Evolutionary conservation across 2,113 vertebrate genomes (phyloP), one percentile per base, ranked within the genome.

Genomic region (Rostratula benghalensis): DNA sequence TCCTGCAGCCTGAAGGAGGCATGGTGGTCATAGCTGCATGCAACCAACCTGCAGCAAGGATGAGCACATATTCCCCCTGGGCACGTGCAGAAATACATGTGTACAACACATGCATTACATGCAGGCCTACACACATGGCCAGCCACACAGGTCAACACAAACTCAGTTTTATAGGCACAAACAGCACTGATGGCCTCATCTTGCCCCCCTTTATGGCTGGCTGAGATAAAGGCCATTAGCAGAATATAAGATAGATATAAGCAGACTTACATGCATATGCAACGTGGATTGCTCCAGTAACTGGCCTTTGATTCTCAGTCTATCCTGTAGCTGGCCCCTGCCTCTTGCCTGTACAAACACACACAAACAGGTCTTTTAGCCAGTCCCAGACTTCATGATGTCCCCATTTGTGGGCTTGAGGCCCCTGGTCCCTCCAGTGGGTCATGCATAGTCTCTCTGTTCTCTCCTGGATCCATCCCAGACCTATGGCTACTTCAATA

Each of bases 31-130:
- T 15, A 73, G 22, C 57, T 83, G 45, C 28, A 15, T 23, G 37
- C 1, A 4, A 68, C 20, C 37, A 68, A 37, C 9, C 33, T 78
- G 33, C 24, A 74, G 31, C 2, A 3, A 21, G 7, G 30, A 54
- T 35, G 63, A 64, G 33, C 30, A 43, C 1, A 0, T 22, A 13
- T 23, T 65, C 13, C 20, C 50, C 45, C 33, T 10, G 25, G 39
- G 7, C 3, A 1, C 0, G 3, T 15, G 45, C 9, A 24, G 39
- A 22, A 87, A 30, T 33, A 39, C 28, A 11, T 1, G 0, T 23
- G 17, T 54, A 5, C 21, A 45, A 39, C 39, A 69, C 10, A 11
- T 35, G 24, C n/a, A 54, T 69, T 37, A 9, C 24, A 3, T 39
- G 21, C 1, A 11, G 53, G 33, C 12, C 4, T 35, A 31, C 7